Evolutionary conservation across 2,113 vertebrate species (phyloP).

Genomic region (Lepidothrix coronata): DNA sequence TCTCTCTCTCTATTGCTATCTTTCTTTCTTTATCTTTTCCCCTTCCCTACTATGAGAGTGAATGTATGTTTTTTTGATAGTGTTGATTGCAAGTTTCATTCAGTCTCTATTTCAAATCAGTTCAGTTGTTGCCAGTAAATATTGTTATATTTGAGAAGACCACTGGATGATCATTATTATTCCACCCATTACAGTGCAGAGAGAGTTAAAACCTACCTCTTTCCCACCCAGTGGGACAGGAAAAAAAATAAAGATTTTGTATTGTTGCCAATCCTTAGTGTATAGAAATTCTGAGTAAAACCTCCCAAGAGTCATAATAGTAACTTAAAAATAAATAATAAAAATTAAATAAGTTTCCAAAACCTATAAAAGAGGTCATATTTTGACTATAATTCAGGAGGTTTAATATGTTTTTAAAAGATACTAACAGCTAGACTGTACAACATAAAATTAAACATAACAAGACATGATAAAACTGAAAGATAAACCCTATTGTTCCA

Average conservation of each 20-base stretch:
- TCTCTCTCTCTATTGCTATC: neutral
- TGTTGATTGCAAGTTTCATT: neutral
- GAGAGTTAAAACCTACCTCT: neutral
- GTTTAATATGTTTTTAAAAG: neutral
- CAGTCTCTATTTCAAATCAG: neutral
- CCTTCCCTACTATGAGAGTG: neutral
- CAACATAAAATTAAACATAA: neutral
- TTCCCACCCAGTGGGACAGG: neutral
- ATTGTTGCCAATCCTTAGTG: neutral
- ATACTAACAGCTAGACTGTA: neutral
- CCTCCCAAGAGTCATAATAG: neutral
- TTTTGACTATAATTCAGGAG: neutral
- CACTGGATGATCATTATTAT: neutral
- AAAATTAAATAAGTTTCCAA: neutral
- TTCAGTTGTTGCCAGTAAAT: neutral
- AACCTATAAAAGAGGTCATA: neutral
- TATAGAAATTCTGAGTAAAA: neutral
- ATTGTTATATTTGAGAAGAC: neutral
- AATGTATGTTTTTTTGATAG: neutral
- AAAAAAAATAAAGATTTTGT: neutral
- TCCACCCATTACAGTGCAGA: neutral
- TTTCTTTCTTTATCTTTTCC: neutral
- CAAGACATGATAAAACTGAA: neutral
- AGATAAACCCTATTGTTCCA: neutral
- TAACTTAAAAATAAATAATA: neutral